Evolutionary conservation across 2,888 invertebrate genomes (phyloP), one percentile per base, ranked within the genome.

Genomic region (Anthrax anthrax): DNA sequence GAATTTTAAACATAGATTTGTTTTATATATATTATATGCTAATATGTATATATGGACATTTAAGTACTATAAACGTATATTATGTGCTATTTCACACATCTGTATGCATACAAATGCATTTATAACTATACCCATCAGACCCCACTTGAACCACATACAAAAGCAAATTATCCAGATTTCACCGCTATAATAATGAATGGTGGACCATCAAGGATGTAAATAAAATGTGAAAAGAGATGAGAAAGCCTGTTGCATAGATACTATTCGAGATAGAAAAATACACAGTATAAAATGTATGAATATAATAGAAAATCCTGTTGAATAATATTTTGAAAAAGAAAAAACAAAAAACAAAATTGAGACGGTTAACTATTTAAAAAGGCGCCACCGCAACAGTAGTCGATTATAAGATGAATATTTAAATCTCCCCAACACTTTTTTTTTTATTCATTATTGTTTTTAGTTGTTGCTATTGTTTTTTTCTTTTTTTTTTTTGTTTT

Each of bases 171-270:
- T 23, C 34, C 36, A 40, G 45, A 32, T 36, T 45, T 45, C 40
- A 12, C 32, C 34, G 37, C 32, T 45, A 36, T 40, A 47, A 43
- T 46, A 49, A 51, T 47, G 49, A 53, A 50, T 50, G 48, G 44
- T 49, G 42, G 47, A 51, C 48, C 50, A 46, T 50, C 46, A 49
- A 34, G 37, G 49, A 49, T 29, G 10, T 29, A 29, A 29, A 10
- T 10, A 29, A 29, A 12, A 6, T 29, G 46, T 49, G 49, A 51
- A 49, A 49, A 49, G 51, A 49, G 45, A 51, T 47, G 51, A 49
- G 50, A 51, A 43, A 53, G 47, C 51, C 53, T 53, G 53, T 53
- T 53, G 53, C 53, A 51, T 53, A 36, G 51, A 50, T 44, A 50
- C 51, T 39, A 49, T 38, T 39, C 37, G 53, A 51, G 49, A 53